A percentile compares a stretch with the other conserved stretches of the same genome.
phyloP scores from a whole-genome alignment of 2,797 vertebrate species.

The Lagodon rhomboides region DNA sequence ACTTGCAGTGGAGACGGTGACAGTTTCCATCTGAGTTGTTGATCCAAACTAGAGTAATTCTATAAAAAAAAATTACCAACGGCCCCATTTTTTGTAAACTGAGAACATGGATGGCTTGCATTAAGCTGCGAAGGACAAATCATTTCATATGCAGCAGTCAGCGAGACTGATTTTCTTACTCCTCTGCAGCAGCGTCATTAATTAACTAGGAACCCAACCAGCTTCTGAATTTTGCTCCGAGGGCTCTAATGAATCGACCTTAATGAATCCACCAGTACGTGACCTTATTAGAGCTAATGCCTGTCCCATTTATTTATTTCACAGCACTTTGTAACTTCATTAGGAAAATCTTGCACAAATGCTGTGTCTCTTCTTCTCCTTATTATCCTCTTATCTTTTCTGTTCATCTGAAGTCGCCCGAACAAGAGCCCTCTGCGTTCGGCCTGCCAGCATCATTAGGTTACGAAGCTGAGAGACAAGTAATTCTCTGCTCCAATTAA shows the following conservation, averaged over 20 bases:
- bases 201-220: background rate
- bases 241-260: constrained; percentile 5
- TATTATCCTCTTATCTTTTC: constrained; percentile 35
- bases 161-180: background rate
- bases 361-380: background rate
- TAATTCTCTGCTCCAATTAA: constrained; percentile 59
- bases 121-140: background rate
- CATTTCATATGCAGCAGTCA: background rate
- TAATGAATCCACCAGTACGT: background rate
- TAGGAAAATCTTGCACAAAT: background rate
- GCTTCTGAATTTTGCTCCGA: constrained; percentile 3
- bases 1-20: background rate
- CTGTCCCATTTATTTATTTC: constrained; percentile 14
- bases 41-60: background rate
- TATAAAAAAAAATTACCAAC: background rate
- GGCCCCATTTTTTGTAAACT: background rate
- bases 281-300: constrained; percentile 8
- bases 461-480: constrained; percentile 39
- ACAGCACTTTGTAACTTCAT: constrained; percentile 32
- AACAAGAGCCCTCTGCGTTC: background rate
- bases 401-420: constrained; percentile 1
- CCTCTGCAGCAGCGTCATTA: background rate
- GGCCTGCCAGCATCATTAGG: constrained; percentile 17
- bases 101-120: background rate
- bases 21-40: background rate